These are phyloP conservation scores for Thymelicus acteon DNA, from an alignment of 2,888 invertebrate species.

Conservation along the genomic window DNA sequence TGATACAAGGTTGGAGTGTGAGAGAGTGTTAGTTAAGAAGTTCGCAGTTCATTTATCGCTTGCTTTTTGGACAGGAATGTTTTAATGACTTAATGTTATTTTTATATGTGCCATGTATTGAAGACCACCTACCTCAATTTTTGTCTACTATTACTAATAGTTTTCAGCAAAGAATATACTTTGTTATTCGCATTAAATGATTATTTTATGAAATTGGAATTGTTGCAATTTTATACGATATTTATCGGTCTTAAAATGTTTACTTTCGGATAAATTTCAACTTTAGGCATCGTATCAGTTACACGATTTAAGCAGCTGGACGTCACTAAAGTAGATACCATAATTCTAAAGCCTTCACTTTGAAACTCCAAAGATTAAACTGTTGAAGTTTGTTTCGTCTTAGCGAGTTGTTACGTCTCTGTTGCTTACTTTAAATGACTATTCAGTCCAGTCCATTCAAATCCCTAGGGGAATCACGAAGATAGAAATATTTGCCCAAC, in stretches of 20 bases:
- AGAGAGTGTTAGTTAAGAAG: no score
- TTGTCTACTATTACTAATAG: no score
- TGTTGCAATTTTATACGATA: no score
- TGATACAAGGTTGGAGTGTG: no score
- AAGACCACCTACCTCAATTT: no score
- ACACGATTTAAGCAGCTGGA: not conserved
- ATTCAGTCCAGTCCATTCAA: slow-evolving; percentile 59
- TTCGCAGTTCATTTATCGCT: no score
- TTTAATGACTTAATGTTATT: no score
- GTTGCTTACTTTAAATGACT: slow-evolving; percentile 65
- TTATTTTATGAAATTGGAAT: no score
- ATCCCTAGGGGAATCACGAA: slow-evolving; percentile 68
- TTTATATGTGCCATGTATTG: no score
- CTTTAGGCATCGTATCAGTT: not conserved
- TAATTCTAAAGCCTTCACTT: slow-evolving; percentile 18
- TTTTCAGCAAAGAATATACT: no score
- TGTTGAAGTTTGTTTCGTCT: slow-evolving; percentile 64
- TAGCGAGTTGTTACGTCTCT: slow-evolving; percentile 60
- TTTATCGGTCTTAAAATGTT: not conserved
- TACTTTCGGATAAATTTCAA: not conserved
- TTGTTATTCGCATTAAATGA: not conserved
- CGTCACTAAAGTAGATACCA: not conserved
- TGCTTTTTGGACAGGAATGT: no score
- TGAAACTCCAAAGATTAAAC: slow-evolving; percentile 58
- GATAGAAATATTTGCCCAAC: slow-evolving; percentile 61